These are phyloP conservation scores for Tenthredo distinguenda DNA, from an alignment of 2,888 invertebrate species.

Conservation along the genomic window DNA sequence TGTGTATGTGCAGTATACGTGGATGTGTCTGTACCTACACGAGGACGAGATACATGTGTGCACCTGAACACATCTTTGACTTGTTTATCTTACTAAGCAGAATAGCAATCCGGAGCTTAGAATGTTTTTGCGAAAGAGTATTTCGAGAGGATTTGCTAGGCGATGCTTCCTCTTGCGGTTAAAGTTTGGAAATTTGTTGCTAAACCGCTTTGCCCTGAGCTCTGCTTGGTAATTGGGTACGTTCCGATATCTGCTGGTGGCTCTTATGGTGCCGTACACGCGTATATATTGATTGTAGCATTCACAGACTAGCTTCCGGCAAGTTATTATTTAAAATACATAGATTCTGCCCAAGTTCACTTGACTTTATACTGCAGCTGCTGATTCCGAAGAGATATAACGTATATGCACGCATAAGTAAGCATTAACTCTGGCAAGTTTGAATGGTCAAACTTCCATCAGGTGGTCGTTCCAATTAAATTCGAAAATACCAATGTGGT, in stretches of 20 bases:
- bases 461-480: neutral
- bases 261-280: neutral
- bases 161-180: constrained; percentile 23
- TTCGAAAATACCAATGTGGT: neutral
- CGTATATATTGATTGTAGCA: constrained; percentile 39
- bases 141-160: constrained; percentile 10
- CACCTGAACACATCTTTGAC: constrained; percentile 3
- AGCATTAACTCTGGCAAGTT: neutral
- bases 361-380: constrained; percentile 26
- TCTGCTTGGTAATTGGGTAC: constrained; percentile 35
- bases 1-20: neutral
- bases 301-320: constrained; percentile 35
- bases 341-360: neutral
- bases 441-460: constrained; percentile 11
- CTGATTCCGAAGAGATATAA: constrained; percentile 23
- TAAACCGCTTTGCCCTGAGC: constrained; percentile 20
- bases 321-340: constrained; percentile 38
- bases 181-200: constrained; percentile 43
- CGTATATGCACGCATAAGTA: neutral
- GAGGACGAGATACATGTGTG: neutral
- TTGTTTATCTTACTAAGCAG: neutral
- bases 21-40: neutral
- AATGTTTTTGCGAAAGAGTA: constrained; percentile 30
- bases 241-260: constrained; percentile 24
- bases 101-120: constrained; percentile 1